Percentiles rank a stretch among this genome's conserved stretches.
phyloP scores from a whole-genome alignment of 2,797 vertebrate species.

The Nannoperca australis region DNA sequence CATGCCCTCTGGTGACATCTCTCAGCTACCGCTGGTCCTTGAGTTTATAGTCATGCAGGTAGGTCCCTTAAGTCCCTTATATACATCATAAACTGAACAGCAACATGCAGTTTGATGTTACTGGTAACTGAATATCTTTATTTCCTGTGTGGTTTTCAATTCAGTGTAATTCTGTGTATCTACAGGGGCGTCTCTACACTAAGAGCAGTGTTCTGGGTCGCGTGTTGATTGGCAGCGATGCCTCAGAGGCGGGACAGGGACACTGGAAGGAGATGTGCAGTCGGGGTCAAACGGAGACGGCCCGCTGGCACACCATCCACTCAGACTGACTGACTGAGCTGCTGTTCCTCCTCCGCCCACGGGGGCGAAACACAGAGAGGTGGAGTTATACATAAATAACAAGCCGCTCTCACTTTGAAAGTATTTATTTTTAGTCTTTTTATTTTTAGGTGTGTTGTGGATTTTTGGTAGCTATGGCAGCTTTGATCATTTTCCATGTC shows the following conservation, averaged over 20 bases:
- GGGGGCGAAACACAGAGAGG: background rate
- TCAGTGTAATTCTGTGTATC: background rate
- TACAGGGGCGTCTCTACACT: slow-evolving; percentile 84
- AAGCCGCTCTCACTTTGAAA: background rate
- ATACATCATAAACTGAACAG: background rate
- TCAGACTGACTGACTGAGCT: slow-evolving; percentile 41
- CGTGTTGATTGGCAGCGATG: slow-evolving; percentile 78
- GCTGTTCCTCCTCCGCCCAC: background rate
- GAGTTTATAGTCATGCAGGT: slow-evolving; percentile 90
- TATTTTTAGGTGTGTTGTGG: background rate
- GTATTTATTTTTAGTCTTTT: slow-evolving; percentile 9
- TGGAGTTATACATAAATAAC: background rate
- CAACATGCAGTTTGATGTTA: background rate
- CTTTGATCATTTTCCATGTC: background rate
- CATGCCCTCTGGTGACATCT: slow-evolving; percentile 83
- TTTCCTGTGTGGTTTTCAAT: background rate
- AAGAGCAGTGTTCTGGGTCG: slow-evolving; percentile 83
- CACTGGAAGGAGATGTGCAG: slow-evolving; percentile 89
- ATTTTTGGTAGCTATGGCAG: background rate
- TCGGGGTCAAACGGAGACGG: slow-evolving; percentile 83
- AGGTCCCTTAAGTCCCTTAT: background rate
- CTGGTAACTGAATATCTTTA: background rate
- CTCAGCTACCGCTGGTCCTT: slow-evolving; percentile 76
- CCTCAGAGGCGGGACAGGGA: slow-evolving; percentile 72
- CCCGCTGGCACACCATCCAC: slow-evolving; percentile 85